Evolutionary conservation across 2,797 vertebrate species (phyloP).

Genomic region (Champsocephalus gunnari): DNA sequence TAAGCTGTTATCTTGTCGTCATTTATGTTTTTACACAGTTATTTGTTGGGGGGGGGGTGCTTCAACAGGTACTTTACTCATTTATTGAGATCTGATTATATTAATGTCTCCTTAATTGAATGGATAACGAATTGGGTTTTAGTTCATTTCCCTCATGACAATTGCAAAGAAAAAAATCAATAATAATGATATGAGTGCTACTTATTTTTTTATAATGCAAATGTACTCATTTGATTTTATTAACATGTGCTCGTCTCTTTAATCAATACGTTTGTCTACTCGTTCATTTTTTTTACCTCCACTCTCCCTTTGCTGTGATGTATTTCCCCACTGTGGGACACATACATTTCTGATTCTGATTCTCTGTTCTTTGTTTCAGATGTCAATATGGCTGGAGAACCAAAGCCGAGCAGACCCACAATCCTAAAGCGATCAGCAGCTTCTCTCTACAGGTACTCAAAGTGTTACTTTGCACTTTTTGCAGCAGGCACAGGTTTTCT

Average conservation of each 20-base stretch:
- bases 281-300: no score
- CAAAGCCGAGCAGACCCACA: constrained; percentile 91
- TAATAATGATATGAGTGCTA: no score
- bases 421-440: constrained; percentile 91
- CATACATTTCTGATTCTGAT: no score
- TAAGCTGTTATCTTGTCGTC: neutral
- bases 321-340: no score
- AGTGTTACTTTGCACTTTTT: neutral
- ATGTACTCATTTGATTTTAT: no score
- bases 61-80: neutral
- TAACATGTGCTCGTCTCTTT: no score
- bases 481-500: no score
- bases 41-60: neutral
- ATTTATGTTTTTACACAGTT: no score
- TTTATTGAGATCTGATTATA: neutral
- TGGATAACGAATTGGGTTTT: no score
- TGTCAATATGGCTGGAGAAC: constrained; percentile 97
- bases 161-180: neutral
- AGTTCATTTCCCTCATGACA: neutral
- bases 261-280: no score
- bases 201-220: no score
- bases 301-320: no score
- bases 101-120: neutral
- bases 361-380: constrained; percentile 79
- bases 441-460: constrained; percentile 89